Evolutionary conservation across 2,888 invertebrate species (phyloP).

Genomic region (Agrotis exclamationis): DNA sequence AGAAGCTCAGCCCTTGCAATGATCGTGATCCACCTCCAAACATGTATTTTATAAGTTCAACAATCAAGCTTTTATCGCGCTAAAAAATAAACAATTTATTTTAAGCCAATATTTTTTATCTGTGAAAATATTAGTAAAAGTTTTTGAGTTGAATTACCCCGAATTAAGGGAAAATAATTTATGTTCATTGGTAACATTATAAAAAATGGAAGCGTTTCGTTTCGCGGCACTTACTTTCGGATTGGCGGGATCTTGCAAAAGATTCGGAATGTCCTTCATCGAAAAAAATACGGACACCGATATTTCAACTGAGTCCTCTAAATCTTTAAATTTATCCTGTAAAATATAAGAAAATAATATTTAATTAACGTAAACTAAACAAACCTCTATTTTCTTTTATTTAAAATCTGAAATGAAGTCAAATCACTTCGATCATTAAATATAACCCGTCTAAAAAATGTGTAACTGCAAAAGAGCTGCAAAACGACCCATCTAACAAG

Average conservation of each 20-base stretch:
- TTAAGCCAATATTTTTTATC: background rate
- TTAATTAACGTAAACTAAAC: no score
- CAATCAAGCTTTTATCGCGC: conserved; percentile 79
- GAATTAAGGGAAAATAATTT: conserved; percentile 18
- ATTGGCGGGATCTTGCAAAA: conserved; percentile 87
- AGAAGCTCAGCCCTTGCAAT: conserved; percentile 87
- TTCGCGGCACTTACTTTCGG: conserved; percentile 83
- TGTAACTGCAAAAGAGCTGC: no score
- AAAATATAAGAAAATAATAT: conserved; percentile 38
- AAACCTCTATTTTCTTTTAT: background rate
- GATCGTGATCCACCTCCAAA: conserved; percentile 83
- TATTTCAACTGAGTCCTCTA: conserved; percentile 90
- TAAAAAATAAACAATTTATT: conserved; percentile 57
- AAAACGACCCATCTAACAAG: no score
- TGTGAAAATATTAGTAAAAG: background rate
- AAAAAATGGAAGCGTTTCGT: conserved; percentile 41
- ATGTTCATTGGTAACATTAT: conserved; percentile 31
- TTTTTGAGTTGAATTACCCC: conserved; percentile 5
- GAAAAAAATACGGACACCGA: conserved; percentile 87
- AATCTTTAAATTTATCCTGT: conserved; percentile 87
- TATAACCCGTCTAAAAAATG: no score
- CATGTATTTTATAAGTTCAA: conserved; percentile 77
- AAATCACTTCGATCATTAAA: no score
- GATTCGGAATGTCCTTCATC: conserved; percentile 90
- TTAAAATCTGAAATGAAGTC: background rate